Evolutionary conservation across 2,113 vertebrate species (phyloP).

Genomic region (Nansenia antarctica): DNA sequence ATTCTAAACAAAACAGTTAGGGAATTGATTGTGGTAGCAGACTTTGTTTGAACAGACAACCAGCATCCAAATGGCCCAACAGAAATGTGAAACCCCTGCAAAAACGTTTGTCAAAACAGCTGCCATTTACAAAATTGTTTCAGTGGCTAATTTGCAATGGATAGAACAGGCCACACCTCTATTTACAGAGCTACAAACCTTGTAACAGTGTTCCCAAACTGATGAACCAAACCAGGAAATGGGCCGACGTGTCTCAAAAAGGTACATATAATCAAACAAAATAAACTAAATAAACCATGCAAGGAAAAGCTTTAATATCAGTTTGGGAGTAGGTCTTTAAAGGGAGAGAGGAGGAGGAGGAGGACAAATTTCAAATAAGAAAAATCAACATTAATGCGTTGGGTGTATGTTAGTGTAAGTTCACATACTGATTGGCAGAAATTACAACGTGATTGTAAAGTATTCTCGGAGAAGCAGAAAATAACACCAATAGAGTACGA

Average conservation of each 20-base stretch:
- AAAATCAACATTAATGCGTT: conserved; percentile 52
- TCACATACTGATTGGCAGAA: conserved; percentile 73
- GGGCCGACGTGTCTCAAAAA: conserved; percentile 49
- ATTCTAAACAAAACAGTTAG: background rate
- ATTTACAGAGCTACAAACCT: conserved; percentile 89
- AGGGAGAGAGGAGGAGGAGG: conserved; percentile 62
- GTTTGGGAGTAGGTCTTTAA: conserved; percentile 73
- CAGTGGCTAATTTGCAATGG: conserved; percentile 86
- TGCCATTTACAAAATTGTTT: conserved; percentile 86
- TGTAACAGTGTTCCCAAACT: conserved; percentile 75
- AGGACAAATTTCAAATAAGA: conserved; percentile 55
- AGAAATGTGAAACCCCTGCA: conserved; percentile 56
- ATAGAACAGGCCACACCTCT: conserved; percentile 80
- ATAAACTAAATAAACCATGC: conserved; percentile 75
- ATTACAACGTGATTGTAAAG: conserved; percentile 78
- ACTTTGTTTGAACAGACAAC: conserved; percentile 9
- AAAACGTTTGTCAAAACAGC: conserved; percentile 73
- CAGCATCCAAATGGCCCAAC: conserved; percentile 51
- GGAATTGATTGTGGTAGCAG: background rate
- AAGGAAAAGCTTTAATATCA: conserved; percentile 68
- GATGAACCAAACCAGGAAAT: conserved; percentile 53
- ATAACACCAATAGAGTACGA: conserved; percentile 68
- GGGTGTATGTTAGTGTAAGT: conserved; percentile 53
- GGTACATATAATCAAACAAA: conserved; percentile 67
- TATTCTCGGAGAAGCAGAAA: conserved; percentile 66